Percentiles rank a stretch among this genome's conserved stretches.
phyloP scores from a whole-genome alignment of 2,797 vertebrate genomes.

The Pipistrellus pipistrellus region DNA sequence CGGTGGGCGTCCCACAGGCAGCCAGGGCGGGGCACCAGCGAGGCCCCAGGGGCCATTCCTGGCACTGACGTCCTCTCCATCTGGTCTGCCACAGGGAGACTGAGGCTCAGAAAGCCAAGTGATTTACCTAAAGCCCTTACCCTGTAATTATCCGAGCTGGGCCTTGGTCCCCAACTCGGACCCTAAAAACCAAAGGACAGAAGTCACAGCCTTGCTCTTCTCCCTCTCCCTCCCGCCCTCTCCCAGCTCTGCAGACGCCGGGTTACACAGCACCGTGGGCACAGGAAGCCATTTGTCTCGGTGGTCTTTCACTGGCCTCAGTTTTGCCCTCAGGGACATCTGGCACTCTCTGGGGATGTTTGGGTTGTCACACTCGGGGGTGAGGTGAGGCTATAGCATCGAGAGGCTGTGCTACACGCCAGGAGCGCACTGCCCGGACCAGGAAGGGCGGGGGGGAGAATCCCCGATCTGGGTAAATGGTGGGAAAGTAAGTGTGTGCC shows the following conservation, averaged over 20 bases:
- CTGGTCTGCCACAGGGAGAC: background rate
- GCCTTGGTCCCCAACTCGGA: background rate
- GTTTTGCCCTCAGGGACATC: background rate
- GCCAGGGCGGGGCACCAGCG: background rate
- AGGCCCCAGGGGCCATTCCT: background rate
- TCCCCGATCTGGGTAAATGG: background rate
- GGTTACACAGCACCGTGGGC: accelerated
- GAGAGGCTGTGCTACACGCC: background rate
- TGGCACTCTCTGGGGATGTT: background rate
- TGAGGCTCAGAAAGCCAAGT: background rate
- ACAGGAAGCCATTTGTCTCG: background rate
- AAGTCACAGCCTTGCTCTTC: background rate
- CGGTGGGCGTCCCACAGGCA: background rate
- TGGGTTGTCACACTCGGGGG: background rate
- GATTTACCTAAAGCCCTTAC: background rate
- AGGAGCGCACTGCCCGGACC: background rate
- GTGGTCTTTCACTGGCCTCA: background rate
- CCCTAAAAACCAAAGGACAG: background rate
- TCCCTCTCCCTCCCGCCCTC: no score
- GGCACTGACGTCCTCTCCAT: accelerated
- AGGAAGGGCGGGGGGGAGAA: accelerated
- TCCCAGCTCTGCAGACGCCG: background rate
- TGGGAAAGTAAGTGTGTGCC: background rate
- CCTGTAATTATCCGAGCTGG: background rate
- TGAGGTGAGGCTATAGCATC: background rate